Evolutionary conservation across 2,113 vertebrate genomes (phyloP), one percentile per base, ranked within the genome.

Genomic region (Mus spicilegus): DNA sequence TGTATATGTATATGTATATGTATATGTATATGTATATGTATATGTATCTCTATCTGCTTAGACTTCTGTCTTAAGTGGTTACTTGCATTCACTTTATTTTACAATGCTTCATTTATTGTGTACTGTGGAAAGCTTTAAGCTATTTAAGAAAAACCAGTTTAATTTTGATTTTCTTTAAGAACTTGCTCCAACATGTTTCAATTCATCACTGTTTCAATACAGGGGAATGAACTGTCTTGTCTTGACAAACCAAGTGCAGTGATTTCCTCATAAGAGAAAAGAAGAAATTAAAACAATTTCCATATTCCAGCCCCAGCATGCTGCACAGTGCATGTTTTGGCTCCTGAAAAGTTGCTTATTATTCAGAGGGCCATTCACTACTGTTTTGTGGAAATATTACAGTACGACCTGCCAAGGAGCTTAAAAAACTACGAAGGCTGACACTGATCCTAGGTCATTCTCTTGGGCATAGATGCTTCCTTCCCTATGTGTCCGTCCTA

Each of bases 81-180:
- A 96, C 7, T 92, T 88, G 5, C 97, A 56, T 95, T 96, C 97
- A 92, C 89, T 82, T 72, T 63, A 92, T 90, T 81, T 95, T 94
- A 92, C 26, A 95, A 91, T 49, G 67, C 90, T 97, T 96, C 96
- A 96, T 96, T 97, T 93, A 96, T 95, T 96, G 80, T 95, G 33
- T 86, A 94, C 87, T 51, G 96, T 75, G 92, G 73, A 88, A 97
- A n/a, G n/a, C 81, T 96, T 96, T 95, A 88, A 96, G 94, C 56
- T 76, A 96, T 92, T 96, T 81, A 54, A 95, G 36, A 93, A 88
- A 95, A 96, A 96, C 78, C 87, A 90, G 69, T 84, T 82, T 82
- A 39, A 96, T 88, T 96, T 96, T 81, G 49, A 95, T 22, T n/a
- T 77, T 14, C 51, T 72, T 54, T 72, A 33, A 16, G 19, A 63